Evolutionary conservation across 2,797 vertebrate genomes (phyloP).

Genomic region (Pterois miles): DNA sequence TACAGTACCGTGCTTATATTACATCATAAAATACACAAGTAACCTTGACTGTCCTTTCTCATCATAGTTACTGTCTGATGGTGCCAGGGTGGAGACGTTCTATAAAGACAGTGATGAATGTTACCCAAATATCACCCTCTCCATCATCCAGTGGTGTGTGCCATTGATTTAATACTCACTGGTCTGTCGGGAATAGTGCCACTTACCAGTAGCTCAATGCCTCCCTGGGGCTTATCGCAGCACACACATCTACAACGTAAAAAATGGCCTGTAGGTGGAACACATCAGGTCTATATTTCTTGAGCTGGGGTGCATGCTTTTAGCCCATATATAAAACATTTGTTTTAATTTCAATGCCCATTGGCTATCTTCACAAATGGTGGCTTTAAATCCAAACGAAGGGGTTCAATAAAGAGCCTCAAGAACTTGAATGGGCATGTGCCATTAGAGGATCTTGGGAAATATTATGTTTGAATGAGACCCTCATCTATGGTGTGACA

Average conservation of each 20-base stretch:
- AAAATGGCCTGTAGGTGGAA: constrained; percentile 63
- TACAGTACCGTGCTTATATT: background rate
- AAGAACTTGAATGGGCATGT: constrained; percentile 1
- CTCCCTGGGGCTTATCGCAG: constrained; percentile 57
- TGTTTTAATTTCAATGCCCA: constrained; percentile 27
- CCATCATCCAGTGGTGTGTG: constrained; percentile 66
- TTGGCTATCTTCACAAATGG: constrained; percentile 34
- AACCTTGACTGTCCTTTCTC: constrained; percentile 72
- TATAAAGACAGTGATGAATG: constrained; percentile 71
- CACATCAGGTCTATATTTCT: constrained; percentile 59
- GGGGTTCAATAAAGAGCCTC: constrained; percentile 29
- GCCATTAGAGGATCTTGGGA: constrained; percentile 11
- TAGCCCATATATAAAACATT: constrained; percentile 31
- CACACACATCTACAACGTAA: constrained; percentile 52
- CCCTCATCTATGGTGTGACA: background rate
- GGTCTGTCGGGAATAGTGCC: constrained; percentile 62
- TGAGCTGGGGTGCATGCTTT: constrained; percentile 29
- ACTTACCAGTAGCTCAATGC: constrained; percentile 62
- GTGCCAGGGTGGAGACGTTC: constrained; percentile 49
- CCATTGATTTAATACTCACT: constrained; percentile 75
- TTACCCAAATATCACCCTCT: constrained; percentile 61
- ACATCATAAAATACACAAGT: constrained; percentile 22
- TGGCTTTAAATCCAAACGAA: constrained; percentile 48
- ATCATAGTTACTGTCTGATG: constrained; percentile 54
- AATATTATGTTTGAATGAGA: constrained; percentile 13